Base-by-base conservation (phyloP, 2,888 invertebrate species). In the Microplitis deprimator region DNA sequence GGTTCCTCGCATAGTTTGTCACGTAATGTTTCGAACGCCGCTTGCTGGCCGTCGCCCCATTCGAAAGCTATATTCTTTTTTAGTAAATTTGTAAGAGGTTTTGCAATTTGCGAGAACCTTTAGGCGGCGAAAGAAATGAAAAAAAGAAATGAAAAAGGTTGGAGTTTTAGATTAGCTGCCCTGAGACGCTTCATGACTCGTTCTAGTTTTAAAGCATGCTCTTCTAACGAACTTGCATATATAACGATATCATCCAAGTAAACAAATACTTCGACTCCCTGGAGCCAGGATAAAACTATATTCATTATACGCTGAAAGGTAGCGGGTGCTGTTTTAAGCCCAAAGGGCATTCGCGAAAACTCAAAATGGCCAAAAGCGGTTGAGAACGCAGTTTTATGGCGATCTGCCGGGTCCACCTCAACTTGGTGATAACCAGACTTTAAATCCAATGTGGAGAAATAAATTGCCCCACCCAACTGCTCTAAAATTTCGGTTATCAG, bases 211-310 rank as follows among this genome's bases (percentile, higher is more conserved):
- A 20, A 17, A 0, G 29, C 62, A 29, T 78, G 78, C n/a, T 78
- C 78, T 7, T 71, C 64, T 13, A 73, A 39, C 1, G 69, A 73
- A 7, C 17, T 8, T 1, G 77, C 67, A 8, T 76, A 72, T 13
- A 76, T 65, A 1, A 76, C 70, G 41, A 75, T 75, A 6, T 75
- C 76, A 40, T 76, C 76, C 5, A 76, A 72, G 13, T 76, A 73
- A 10, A 76, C 72, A n/a, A 76, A 76, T 39, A 76, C 17, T 13
- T 76, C 76, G 1, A 50, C 40, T 7, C 76, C 76, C 16, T 76
- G 71, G 0, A 76, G 7, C 4, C 72, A 73, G 6, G 72, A 13
- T 13, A 72, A 60, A 17, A 67, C 72, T n/a, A 59, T 40, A 17
- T 72, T 60, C 72, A 72, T 72, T 10, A 72, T 38, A 5, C 72